Percentiles rank a stretch among this genome's conserved stretches.
phyloP scores from a whole-genome alignment of 2,797 vertebrate genomes.

The Enoplosus armatus region DNA sequence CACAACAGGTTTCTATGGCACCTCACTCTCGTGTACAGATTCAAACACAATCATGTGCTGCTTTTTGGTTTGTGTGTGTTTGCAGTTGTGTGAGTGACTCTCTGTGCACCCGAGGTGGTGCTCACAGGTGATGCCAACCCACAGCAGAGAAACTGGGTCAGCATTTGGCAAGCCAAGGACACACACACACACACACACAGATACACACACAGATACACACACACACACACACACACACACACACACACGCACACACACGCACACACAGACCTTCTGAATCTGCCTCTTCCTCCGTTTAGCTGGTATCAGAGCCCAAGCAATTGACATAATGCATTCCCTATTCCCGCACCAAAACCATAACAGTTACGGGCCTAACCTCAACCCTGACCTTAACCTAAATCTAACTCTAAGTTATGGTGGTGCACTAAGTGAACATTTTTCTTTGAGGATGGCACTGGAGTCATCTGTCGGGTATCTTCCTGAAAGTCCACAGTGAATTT shows the following conservation, averaged over 20 bases:
- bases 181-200: constrained; percentile 21
- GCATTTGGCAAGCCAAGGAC: constrained; percentile 42
- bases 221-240: constrained; percentile 22
- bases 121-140: constrained; percentile 55
- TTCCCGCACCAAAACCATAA: not conserved
- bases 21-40: constrained; percentile 13
- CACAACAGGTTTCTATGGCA: constrained; percentile 12
- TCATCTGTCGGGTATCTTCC: not conserved
- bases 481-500: not conserved
- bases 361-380: not conserved
- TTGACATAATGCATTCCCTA: not conserved
- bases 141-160: constrained; percentile 66
- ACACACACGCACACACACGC: constrained; percentile 20
- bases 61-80: constrained; percentile 22
- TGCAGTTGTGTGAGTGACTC: constrained; percentile 48
- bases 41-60: constrained; percentile 40
- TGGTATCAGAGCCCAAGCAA: constrained; percentile 4
- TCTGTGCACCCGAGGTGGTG: constrained; percentile 35
- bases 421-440: not conserved
- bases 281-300: constrained; percentile 14
- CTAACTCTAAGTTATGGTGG: not conserved
- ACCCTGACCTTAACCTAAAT: not conserved
- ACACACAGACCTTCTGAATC: constrained; percentile 9
- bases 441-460: not conserved
- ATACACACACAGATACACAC: constrained; percentile 20